These are phyloP conservation scores for Spodoptera litura DNA, from an alignment of 1,140 invertebrate genomes.

Conservation along the genomic window DNA sequence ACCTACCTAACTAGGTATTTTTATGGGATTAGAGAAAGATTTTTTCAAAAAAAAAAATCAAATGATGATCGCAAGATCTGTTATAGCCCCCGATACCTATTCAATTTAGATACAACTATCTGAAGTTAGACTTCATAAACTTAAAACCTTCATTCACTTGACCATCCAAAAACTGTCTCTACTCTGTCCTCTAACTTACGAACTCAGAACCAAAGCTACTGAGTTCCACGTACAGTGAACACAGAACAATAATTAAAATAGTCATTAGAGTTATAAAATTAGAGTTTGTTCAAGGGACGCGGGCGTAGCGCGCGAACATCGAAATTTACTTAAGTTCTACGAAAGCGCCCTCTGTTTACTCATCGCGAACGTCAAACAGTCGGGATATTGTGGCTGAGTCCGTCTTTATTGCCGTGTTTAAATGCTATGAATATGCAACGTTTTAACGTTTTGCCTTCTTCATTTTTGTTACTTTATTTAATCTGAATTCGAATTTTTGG, in stretches of 20 bases:
- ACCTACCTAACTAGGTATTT: too few relatives aligned
- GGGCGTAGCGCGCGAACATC: constrained; percentile 70
- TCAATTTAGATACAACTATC: too few relatives aligned
- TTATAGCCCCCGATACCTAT: too few relatives aligned
- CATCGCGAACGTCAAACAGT: constrained; percentile 72
- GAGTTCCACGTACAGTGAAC: constrained; percentile 9
- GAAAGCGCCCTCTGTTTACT: constrained; percentile 81
- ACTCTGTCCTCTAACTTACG: too few relatives aligned
- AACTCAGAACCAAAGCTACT: not conserved
- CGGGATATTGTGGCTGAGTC: constrained; percentile 70
- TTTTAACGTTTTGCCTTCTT: constrained; percentile 41
- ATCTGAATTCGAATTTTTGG: not conserved
- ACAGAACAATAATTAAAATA: constrained; percentile 36
- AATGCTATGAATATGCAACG: constrained; percentile 76
- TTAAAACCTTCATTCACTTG: too few relatives aligned
- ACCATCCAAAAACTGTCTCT: too few relatives aligned
- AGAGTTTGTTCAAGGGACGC: constrained; percentile 54
- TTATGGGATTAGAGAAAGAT: too few relatives aligned
- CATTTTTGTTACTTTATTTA: not conserved
- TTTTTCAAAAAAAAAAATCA: too few relatives aligned
- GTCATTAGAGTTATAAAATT: constrained; percentile 55
- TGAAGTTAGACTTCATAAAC: too few relatives aligned
- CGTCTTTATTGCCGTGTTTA: constrained; percentile 75
- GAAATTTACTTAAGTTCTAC: constrained; percentile 86
- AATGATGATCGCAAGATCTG: too few relatives aligned